Percentiles rank a stretch among this genome's conserved stretches.
phyloP scores from a whole-genome alignment of 1,140 invertebrate genomes.

The Thalassaphorura encarpata region DNA sequence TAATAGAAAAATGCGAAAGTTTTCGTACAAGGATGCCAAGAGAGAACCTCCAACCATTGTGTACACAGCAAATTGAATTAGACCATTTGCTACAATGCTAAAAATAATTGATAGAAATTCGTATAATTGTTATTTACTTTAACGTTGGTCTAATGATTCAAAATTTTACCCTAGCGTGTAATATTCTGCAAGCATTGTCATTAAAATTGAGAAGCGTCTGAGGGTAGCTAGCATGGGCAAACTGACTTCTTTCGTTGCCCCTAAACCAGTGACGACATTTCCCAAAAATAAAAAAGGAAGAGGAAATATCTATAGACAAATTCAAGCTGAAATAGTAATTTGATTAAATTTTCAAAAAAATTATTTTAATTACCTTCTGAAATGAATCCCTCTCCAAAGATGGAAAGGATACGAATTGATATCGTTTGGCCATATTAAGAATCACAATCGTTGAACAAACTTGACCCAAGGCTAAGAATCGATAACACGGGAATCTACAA shows the following conservation, averaged over 20 bases:
- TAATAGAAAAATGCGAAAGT: neutral
- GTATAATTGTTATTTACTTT: no score
- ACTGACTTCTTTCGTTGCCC: slow-evolving; percentile 90
- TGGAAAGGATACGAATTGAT: slow-evolving; percentile 68
- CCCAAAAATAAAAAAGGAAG: slow-evolving; percentile 87
- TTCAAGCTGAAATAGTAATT: slow-evolving; percentile 1
- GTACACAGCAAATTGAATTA: slow-evolving; percentile 78
- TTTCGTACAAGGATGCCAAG: slow-evolving; percentile 54
- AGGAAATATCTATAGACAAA: slow-evolving; percentile 69
- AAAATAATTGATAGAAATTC: no score
- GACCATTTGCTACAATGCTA: no score
- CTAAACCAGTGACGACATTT: slow-evolving; percentile 83
- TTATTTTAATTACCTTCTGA: no score
- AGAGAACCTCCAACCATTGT: slow-evolving; percentile 93
- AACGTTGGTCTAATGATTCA: no score
- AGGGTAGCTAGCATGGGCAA: slow-evolving; percentile 98
- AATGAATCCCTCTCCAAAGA: no score
- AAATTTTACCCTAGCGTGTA: slow-evolving; percentile 70
- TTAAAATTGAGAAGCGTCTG: slow-evolving; percentile 89
- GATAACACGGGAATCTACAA: slow-evolving; percentile 30
- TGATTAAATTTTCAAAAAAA: neutral
- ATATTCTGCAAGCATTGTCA: slow-evolving; percentile 94
- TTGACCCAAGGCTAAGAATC: slow-evolving; percentile 41
- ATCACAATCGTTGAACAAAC: slow-evolving; percentile 81
- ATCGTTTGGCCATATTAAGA: slow-evolving; percentile 58